Base-by-base conservation (phyloP, 1,140 invertebrate genomes). In the Episyrphus balteatus region DNA sequence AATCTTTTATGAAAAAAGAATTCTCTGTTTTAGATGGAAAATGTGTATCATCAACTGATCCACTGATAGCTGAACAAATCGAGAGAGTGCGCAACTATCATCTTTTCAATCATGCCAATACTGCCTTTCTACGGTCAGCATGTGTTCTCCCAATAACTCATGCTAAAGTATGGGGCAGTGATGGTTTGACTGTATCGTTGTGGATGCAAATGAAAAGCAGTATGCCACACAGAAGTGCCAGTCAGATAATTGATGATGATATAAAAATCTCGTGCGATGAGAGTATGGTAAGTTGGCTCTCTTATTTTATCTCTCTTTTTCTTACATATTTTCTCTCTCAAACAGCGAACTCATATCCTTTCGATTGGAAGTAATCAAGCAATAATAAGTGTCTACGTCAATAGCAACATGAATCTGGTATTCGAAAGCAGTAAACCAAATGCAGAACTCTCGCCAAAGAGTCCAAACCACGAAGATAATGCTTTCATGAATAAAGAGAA, bases 311-410 rank as follows among this genome's bases (percentile, higher is more conserved):
- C 13, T 26, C 5, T 43, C 5, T 43, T 43, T 30, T 43, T 31
- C 13, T 42, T 36, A 36, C n/a, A 42, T n/a, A 17, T 41, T 14
- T 14, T 17, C 15, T 47, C 42, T 45, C 0, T 12, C 45, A 17
- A 30, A 5, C 19, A 66, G 62, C 62, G 59, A 51, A 55, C 52
- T 0, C 65, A 68, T 45, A 36, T 68, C 3, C 30, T 68, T 5
- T 68, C 65, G 2, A 37, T 68, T 40, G 65, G 65, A 41, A 62
- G 56, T 33, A 64, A 61, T 37, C 59, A 63, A 36, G 55, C 56
- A 3, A 56, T 68, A 54, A 45, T 68, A 8, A 64, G 61, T 30
- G 51, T 62, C 42, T 64, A 62, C 48, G 55, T 68, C 7, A 59
- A 55, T 45, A 53, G 57, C 46, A 63, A 58, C 32, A 51, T 61